Base-by-base conservation (phyloP, 2,888 invertebrate genomes). In the Drosophila infuscata region DNA sequence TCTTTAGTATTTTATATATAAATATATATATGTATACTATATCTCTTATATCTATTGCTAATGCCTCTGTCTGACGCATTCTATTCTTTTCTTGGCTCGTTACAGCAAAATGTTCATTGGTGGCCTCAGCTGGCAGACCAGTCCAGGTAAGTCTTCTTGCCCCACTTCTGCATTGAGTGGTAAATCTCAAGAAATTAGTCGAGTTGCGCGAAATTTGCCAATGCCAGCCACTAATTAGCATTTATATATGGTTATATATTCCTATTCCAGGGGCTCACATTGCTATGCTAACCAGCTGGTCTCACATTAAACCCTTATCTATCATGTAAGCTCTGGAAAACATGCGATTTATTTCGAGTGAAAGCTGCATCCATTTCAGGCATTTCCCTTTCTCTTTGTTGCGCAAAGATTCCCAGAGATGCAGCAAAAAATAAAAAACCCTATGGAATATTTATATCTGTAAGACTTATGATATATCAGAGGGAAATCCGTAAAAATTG, bases 81-180 rank as follows among this genome's bases (percentile, higher is more conserved):
- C 56, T 38, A 49, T 60, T 30, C 43, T 35, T 62, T 51, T 71
- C 58, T 53, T 64, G 29, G 64, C 32, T 75, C 62, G 32, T 97
- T 97, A 92, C 96, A 99, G 99, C 95, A 99, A 99, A 97, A 99
- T 99, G 99, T 99, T 99, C 96, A 98, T 99, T 95, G 99, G 99
- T 93, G 99, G 99, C 93, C 96, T 99, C 94, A 99, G 99, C 95
- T 99, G 99, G 99, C 99, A 99, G 95, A 99, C 99, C 93, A 99
- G 98, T 95, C 98, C 99, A 96, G 99, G 99, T 99, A 95, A 95
- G 95, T 82, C 93, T 61, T 30, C 30, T 32, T 66, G 65, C 30
- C 62, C 36, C 69, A 64, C 65, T 43, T 69, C 51, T 30, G 25
- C 8, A 35, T 17, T 53, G 20, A 46, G 35, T 30, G 30, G 12